Conservation (phyloP, 2,113 vertebrate genomes). For the Scolopax mira region DNA sequence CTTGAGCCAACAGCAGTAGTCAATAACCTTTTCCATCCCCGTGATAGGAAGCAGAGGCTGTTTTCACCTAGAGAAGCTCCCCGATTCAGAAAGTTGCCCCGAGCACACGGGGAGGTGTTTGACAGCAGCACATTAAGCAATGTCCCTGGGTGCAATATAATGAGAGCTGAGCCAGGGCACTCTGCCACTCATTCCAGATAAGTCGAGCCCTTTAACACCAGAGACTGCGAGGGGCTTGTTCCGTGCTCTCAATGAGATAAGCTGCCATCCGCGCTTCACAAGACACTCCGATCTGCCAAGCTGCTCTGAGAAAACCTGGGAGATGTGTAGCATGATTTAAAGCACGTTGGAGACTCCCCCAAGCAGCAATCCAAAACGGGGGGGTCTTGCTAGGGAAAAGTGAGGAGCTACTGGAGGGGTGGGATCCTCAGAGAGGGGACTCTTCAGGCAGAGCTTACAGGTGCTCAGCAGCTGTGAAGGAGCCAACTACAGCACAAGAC, state of each 20-base stretch:
- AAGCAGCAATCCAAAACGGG: not conserved
- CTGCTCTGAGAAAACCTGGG: not conserved
- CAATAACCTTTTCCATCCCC: not conserved
- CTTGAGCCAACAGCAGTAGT: not conserved
- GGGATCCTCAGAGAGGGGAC: not conserved
- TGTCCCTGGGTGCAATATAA: not conserved
- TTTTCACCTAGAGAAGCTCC: not conserved
- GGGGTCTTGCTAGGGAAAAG: not conserved
- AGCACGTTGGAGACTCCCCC: not conserved
- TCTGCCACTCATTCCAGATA: slow-evolving; percentile 67
- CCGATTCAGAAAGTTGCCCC: not conserved
- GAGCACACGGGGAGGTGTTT: slow-evolving; percentile 64
- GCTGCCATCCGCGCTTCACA: slow-evolving; percentile 65
- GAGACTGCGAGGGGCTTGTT: slow-evolving; percentile 68
- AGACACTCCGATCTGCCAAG: slow-evolving; percentile 62
- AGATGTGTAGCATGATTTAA: not conserved
- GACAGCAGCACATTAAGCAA: slow-evolving; percentile 61
- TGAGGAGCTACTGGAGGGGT: not conserved
- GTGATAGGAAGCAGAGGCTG: not conserved
- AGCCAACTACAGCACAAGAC: not conserved
- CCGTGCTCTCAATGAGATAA: slow-evolving; percentile 71
- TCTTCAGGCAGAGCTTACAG: not conserved
- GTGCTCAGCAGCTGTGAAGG: not conserved
- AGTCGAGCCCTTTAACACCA: slow-evolving; percentile 70
- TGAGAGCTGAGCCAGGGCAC: slow-evolving; percentile 57